Evolutionary conservation across 2,113 vertebrate species (phyloP).

Genomic region (Zapornia atra): DNA sequence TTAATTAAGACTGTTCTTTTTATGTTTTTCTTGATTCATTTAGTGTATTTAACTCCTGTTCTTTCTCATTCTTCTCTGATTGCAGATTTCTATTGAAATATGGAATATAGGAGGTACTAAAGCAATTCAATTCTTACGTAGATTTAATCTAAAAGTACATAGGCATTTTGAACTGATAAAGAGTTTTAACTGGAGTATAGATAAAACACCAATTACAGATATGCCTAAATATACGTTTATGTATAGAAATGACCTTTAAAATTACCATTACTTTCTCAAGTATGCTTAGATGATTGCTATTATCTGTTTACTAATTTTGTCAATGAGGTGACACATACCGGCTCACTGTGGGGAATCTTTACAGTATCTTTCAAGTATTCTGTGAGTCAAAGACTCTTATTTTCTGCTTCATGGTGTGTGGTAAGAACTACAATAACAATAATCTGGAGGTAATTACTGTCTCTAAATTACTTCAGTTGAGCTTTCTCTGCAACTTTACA

Average conservation of each 20-base stretch:
- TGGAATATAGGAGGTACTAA: neutral
- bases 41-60: neutral
- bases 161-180: neutral
- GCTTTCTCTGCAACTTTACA: slow-evolving; percentile 13
- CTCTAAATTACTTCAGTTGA: slow-evolving; percentile 41
- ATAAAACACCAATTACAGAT: neutral
- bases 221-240: neutral
- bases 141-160: neutral
- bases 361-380: neutral
- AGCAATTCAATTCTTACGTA: neutral
- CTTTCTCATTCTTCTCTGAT: neutral
- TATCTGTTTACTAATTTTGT: slow-evolving; percentile 14
- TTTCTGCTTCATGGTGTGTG: slow-evolving; percentile 30
- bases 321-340: neutral
- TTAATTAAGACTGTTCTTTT: neutral
- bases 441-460: slow-evolving; percentile 49
- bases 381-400: slow-evolving; percentile 9
- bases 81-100: neutral
- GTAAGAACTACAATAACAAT: slow-evolving; percentile 35
- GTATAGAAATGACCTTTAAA: neutral
- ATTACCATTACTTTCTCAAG: neutral
- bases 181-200: neutral
- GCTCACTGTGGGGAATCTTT: slow-evolving; percentile 11
- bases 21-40: neutral
- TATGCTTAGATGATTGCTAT: neutral